Percentiles rank a stretch among this genome's conserved stretches.
Conservation (phyloP, 1,140 invertebrate genomes). For the Rhyzopertha dominica region DNA sequence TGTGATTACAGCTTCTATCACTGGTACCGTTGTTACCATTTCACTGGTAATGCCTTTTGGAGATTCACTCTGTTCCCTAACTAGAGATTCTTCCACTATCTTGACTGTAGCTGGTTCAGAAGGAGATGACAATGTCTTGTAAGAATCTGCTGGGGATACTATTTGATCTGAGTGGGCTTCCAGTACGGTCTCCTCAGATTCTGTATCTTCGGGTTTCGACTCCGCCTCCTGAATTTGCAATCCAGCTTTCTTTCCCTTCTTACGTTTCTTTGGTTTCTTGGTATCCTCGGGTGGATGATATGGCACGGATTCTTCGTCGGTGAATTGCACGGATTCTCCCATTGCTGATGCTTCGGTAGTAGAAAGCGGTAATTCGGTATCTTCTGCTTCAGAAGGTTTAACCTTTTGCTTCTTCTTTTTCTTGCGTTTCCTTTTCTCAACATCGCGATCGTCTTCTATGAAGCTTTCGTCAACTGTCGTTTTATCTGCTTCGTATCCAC, state of each 20-base stretch:
- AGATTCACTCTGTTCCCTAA: slow-evolving; percentile 44
- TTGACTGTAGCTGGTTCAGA: slow-evolving; percentile 55
- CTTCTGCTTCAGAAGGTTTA: slow-evolving; percentile 44
- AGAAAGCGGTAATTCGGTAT: slow-evolving; percentile 44
- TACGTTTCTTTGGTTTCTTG: slow-evolving; percentile 30
- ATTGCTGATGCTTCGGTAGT: slow-evolving; percentile 39
- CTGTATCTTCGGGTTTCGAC: slow-evolving; percentile 32
- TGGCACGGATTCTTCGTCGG: slow-evolving; percentile 40
- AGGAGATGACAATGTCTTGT: slow-evolving; percentile 52
- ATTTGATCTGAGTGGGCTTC: slow-evolving; percentile 40
- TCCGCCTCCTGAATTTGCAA: slow-evolving; percentile 26
- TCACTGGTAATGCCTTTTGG: slow-evolving; percentile 46
- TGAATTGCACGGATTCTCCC: slow-evolving; percentile 40
- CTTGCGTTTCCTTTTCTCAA: slow-evolving; percentile 46
- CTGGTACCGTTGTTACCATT: slow-evolving; percentile 53
- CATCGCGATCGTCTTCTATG: slow-evolving; percentile 41
- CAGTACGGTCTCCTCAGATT: slow-evolving; percentile 26
- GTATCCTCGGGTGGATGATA: slow-evolving; percentile 44
- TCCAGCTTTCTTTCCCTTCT: slow-evolving; percentile 19
- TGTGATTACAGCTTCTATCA: slow-evolving; percentile 53
- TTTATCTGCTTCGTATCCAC: slow-evolving; percentile 55
- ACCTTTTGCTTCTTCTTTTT: slow-evolving; percentile 54
- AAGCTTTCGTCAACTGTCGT: slow-evolving; percentile 53
- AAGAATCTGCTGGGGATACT: slow-evolving; percentile 49
- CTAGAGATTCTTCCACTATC: slow-evolving; percentile 58